A percentile compares a stretch with the other conserved stretches of the same genome.
Conservation (phyloP, 2,797 vertebrate genomes). For the Aselliscus stoliczkanus region DNA sequence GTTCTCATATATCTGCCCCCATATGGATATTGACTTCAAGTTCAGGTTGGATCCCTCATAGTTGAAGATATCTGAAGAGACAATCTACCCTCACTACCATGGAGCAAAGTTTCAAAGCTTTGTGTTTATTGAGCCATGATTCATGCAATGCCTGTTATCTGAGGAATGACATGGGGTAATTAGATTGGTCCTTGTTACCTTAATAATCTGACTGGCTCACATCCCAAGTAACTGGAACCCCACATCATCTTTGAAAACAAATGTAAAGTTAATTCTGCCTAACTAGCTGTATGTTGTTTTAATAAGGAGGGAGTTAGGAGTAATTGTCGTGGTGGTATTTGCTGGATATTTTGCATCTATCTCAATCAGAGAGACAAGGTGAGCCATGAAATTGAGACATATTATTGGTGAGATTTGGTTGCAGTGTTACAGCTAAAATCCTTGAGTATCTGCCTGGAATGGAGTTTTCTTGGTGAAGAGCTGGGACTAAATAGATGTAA, state of each 20-base stretch:
- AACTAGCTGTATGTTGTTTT: background rate
- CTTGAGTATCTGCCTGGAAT: background rate
- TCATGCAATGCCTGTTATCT: background rate
- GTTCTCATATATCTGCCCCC: background rate
- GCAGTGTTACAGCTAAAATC: background rate
- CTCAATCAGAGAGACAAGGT: background rate
- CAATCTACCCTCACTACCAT: rapidly evolving
- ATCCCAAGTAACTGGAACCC: background rate
- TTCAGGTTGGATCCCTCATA: background rate
- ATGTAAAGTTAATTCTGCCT: background rate
- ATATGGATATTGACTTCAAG: background rate
- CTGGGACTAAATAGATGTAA: background rate
- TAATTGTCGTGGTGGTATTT: background rate
- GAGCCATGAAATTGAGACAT: background rate
- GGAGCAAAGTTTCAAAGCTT: background rate
- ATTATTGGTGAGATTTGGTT: background rate
- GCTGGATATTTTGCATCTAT: background rate
- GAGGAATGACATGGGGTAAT: background rate
- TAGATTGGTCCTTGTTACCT: background rate
- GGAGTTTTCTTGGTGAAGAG: background rate
- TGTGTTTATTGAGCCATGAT: background rate
- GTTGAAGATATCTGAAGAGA: background rate
- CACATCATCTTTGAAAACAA: background rate
- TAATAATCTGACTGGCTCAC: background rate
- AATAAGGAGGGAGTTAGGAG: background rate